Conservation (phyloP, 53 echinoderm and acorn worm genomes). For the Luidia sarsii region DNA sequence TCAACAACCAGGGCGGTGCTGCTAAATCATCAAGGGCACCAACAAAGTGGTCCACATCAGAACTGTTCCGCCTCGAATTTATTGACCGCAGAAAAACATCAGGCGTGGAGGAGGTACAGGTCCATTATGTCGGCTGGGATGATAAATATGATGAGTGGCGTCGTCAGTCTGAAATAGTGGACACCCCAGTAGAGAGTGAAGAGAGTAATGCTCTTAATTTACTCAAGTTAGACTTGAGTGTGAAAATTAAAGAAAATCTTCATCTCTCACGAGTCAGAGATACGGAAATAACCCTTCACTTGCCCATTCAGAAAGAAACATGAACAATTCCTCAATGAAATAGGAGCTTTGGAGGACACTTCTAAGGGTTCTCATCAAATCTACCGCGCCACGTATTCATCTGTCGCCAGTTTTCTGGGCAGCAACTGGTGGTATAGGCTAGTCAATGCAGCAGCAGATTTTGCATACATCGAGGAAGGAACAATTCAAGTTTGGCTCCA, state of each 20-base stretch:
- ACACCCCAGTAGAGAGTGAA: conserved; percentile 2
- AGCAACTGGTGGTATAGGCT: conserved; percentile 34
- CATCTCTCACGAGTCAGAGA: conserved; percentile 3
- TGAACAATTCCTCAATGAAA: not conserved
- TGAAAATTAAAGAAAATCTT: conserved; percentile 38
- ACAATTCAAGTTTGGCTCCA: conserved; percentile 28
- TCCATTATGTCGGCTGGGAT: conserved; percentile 20
- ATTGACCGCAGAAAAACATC: not conserved
- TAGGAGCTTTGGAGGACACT: not conserved
- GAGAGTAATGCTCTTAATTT: not conserved
- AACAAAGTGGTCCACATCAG: not conserved
- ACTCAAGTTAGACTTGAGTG: not conserved
- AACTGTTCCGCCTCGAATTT: conserved; percentile 3
- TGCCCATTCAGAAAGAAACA: conserved; percentile 26
- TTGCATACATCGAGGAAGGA: conserved; percentile 5
- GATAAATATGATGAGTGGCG: conserved; percentile 30
- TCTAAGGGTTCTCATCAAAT: not conserved
- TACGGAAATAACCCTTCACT: conserved; percentile 9
- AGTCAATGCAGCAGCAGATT: conserved; percentile 20
- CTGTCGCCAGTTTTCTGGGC: too few relatives aligned
- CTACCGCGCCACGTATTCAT: not conserved
- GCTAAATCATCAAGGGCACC: not conserved
- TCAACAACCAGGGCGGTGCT: not conserved
- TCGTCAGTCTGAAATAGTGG: conserved; percentile 6
- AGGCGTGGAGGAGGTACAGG: conserved; percentile 16